phyloP scores from a whole-genome alignment of 1,140 invertebrate genomes.

The Trichonephila clavata region DNA sequence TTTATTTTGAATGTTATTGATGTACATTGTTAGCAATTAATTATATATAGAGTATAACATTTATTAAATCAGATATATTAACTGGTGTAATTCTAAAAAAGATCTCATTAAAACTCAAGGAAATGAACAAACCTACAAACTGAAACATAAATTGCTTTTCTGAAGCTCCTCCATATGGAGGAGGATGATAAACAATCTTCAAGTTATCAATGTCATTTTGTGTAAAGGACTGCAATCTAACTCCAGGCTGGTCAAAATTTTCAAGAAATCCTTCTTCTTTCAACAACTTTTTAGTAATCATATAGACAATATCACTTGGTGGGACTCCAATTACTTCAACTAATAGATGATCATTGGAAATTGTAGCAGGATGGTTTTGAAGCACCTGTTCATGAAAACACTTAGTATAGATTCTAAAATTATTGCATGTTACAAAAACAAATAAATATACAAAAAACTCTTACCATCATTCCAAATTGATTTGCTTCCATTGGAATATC shows the following conservation, averaged over 20 bases:
- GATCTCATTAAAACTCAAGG: not conserved
- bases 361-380: slow-evolving; percentile 53
- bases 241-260: slow-evolving; percentile 61
- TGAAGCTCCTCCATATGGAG: slow-evolving; percentile 15
- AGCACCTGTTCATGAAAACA: slow-evolving; percentile 43
- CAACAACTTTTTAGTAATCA: slow-evolving; percentile 59
- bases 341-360: slow-evolving; percentile 46
- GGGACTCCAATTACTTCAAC: slow-evolving; percentile 20
- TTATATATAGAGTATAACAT: too few species aligned
- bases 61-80: too few species aligned
- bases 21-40: too few species aligned
- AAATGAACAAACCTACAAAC: slow-evolving; percentile 59
- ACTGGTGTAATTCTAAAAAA: not conserved
- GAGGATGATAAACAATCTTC: slow-evolving; percentile 71
- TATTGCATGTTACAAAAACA: not conserved
- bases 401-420: not conserved
- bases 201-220: slow-evolving; percentile 60
- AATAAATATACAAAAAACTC: not conserved
- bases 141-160: slow-evolving; percentile 67
- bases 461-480: slow-evolving; percentile 70
- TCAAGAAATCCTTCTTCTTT: slow-evolving; percentile 66
- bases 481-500: not conserved
- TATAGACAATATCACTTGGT: slow-evolving; percentile 59
- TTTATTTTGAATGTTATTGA: too few species aligned
- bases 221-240: slow-evolving; percentile 58